A percentile compares a stretch with the other conserved stretches of the same genome.
phyloP scores from a whole-genome alignment of 2,888 invertebrate genomes.

The Archips crataeganus region DNA sequence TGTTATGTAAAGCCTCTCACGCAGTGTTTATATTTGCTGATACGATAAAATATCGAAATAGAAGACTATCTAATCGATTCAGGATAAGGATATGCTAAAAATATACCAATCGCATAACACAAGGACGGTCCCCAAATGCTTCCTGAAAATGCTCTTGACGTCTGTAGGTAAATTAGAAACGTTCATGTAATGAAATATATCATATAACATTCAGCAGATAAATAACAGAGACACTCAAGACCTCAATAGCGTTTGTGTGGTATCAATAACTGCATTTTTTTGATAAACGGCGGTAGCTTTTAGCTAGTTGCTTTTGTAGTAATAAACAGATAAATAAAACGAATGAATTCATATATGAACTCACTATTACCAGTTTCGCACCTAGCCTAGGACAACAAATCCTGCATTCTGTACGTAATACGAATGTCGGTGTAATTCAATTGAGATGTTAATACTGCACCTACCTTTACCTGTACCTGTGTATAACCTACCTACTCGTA shows the following conservation, averaged over 20 bases:
- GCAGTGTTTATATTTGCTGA: slow-evolving; percentile 2
- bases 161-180: neutral
- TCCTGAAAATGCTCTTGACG: slow-evolving; percentile 2
- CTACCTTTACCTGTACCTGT: neutral
- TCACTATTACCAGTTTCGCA: neutral
- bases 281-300: too few relatives aligned
- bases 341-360: too few relatives aligned
- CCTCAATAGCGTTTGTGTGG: neutral
- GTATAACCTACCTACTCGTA: neutral
- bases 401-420: neutral
- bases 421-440: neutral
- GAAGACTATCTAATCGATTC: slow-evolving; percentile 32
- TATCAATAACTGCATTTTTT: too few relatives aligned
- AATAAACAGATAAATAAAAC: too few relatives aligned
- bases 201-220: neutral
- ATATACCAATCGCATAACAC: slow-evolving; percentile 22
- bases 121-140: neutral
- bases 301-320: too few relatives aligned
- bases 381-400: neutral
- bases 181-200: neutral
- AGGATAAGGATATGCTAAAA: slow-evolving; percentile 30
- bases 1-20: slow-evolving; percentile 8
- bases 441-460: neutral
- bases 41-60: slow-evolving; percentile 32
- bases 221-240: neutral